phyloP scores from a whole-genome alignment of 2,113 vertebrate species.

The Rhinolophus sinicus region DNA sequence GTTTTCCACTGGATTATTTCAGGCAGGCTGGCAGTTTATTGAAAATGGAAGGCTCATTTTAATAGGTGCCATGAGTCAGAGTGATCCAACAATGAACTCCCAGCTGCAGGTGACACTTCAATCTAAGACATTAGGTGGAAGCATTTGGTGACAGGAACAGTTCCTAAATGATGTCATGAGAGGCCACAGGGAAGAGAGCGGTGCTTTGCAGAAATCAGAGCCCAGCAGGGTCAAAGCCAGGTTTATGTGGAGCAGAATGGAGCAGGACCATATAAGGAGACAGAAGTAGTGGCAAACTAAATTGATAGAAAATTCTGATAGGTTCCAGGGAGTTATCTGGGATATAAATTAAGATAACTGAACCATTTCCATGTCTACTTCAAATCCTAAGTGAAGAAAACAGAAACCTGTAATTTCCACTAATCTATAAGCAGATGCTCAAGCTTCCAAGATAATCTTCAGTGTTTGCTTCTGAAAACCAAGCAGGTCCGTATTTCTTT shows the following conservation, averaged over 20 bases:
- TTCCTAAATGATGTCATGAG: slow-evolving; percentile 52
- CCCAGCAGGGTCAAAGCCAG: not conserved
- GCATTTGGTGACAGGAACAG: slow-evolving; percentile 58
- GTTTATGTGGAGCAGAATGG: not conserved
- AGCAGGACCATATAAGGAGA: not conserved
- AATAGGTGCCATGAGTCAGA: slow-evolving; percentile 62
- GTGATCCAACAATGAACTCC: slow-evolving; percentile 68
- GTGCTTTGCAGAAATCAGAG: not conserved
- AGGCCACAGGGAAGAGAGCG: slow-evolving; percentile 1
- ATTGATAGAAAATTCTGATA: not conserved
- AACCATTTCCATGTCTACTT: not conserved
- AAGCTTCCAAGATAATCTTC: not conserved
- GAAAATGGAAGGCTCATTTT: slow-evolving; percentile 65
- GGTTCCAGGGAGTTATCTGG: not conserved
- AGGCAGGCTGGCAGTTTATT: slow-evolving; percentile 66
- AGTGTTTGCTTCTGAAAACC: not conserved
- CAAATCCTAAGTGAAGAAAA: not conserved
- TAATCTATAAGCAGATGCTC: not conserved
- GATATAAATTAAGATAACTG: not conserved
- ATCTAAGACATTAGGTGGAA: slow-evolving; percentile 76
- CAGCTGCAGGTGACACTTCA: slow-evolving; percentile 77
- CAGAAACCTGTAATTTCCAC: not conserved
- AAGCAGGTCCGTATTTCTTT: not conserved
- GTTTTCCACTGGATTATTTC: slow-evolving; percentile 77
- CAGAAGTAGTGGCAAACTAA: not conserved